These are phyloP conservation scores for Catharus ustulatus DNA, from an alignment of 2,797 vertebrate species.

Conservation along the genomic window DNA sequence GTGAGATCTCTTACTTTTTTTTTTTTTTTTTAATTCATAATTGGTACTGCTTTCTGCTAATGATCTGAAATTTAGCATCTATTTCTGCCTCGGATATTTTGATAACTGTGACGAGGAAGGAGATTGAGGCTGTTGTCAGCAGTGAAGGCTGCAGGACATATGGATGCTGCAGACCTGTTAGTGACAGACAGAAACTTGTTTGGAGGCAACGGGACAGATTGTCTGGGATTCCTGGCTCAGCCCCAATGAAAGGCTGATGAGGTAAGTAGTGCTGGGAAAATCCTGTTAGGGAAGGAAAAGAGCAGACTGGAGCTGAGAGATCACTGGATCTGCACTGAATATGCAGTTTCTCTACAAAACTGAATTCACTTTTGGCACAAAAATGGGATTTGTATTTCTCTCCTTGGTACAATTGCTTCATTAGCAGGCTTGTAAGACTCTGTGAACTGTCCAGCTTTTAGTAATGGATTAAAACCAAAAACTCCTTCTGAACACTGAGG, in stretches of 20 bases:
- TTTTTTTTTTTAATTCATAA: neutral
- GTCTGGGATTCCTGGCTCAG: slow-evolving; percentile 42
- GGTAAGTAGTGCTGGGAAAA: slow-evolving; percentile 40
- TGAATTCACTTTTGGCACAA: neutral
- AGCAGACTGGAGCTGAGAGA: neutral
- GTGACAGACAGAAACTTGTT: slow-evolving; percentile 35
- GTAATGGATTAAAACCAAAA: neutral
- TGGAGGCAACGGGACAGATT: slow-evolving; percentile 36
- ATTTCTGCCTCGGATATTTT: slow-evolving; percentile 5
- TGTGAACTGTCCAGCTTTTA: neutral
- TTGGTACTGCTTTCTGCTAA: slow-evolving; percentile 48
- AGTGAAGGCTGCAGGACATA: slow-evolving; percentile 22
- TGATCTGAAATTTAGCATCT: slow-evolving; percentile 30
- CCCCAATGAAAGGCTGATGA: slow-evolving; percentile 21
- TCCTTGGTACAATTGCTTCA: neutral
- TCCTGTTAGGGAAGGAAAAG: slow-evolving; percentile 25
- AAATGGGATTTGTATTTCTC: neutral
- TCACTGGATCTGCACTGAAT: neutral
- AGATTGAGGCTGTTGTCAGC: slow-evolving; percentile 32
- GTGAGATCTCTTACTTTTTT: slow-evolving; percentile 26
- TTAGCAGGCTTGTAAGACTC: neutral
- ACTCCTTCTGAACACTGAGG: neutral
- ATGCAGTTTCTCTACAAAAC: neutral
- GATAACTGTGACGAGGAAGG: neutral
- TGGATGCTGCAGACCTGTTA: slow-evolving; percentile 30